Percentiles rank a stretch among this genome's conserved stretches.
Evolutionary conservation across 1,140 invertebrate genomes (phyloP).

Genomic region (Neotoxoptera formosana): DNA sequence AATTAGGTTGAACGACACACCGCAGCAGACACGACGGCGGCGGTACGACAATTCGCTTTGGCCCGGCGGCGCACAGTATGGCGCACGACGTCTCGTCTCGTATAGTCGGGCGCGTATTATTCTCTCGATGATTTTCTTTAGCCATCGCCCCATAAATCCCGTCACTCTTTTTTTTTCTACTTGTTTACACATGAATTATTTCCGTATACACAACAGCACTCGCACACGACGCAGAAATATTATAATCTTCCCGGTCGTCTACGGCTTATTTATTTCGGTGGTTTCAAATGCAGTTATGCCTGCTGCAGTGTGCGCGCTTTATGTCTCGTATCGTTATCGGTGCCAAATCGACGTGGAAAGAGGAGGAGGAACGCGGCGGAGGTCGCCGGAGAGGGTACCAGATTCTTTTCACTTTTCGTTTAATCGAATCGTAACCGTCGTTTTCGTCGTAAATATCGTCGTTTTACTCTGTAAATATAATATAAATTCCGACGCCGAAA

Average conservation of each 20-base stretch:
- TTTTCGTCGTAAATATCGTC: conserved; percentile 15
- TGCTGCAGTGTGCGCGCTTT: neutral
- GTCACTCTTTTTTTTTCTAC: neutral
- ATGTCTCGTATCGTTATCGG: conserved; percentile 21
- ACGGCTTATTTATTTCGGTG: conserved; percentile 10
- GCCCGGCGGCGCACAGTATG: neutral
- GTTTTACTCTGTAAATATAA: conserved; percentile 11
- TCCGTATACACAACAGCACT: neutral
- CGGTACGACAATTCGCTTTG: neutral
- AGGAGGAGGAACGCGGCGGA: neutral
- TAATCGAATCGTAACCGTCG: conserved; percentile 42
- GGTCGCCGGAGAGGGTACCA: neutral
- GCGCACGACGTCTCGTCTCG: neutral
- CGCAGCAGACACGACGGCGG: neutral
- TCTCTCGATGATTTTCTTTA: neutral
- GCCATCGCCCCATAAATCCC: neutral
- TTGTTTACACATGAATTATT: neutral
- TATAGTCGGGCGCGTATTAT: neutral
- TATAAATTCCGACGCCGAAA: neutral
- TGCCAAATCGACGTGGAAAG: conserved; percentile 34
- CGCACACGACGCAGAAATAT: neutral
- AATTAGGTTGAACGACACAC: neutral
- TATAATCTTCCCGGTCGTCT: neutral
- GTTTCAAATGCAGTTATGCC: neutral
- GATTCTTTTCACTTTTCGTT: conserved; percentile 48